phyloP scores from a whole-genome alignment of 2,113 vertebrate species.

The Bucco capensis region DNA sequence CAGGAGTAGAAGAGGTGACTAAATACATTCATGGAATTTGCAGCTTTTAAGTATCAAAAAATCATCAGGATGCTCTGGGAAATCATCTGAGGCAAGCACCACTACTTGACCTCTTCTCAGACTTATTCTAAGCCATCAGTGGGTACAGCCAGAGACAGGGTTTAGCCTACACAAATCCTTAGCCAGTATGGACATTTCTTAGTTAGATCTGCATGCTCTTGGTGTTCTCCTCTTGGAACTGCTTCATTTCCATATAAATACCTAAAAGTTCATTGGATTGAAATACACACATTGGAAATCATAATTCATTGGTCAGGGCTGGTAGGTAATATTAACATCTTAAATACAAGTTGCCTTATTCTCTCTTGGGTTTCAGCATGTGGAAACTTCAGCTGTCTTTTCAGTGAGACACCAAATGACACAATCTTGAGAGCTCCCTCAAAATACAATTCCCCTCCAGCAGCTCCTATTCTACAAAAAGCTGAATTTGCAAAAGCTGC shows the following conservation, averaged over 20 bases:
- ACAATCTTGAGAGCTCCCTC: background rate
- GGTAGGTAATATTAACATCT: background rate
- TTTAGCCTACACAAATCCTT: background rate
- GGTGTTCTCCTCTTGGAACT: background rate
- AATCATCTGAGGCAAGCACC: slow-evolving; percentile 3
- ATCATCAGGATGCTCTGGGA: background rate
- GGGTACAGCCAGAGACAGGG: background rate
- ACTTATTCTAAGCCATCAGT: slow-evolving; percentile 11
- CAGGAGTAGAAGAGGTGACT: background rate
- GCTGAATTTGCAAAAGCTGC: background rate
- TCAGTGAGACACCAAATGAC: background rate
- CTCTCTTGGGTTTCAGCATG: background rate
- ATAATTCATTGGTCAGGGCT: background rate
- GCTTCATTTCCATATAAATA: background rate
- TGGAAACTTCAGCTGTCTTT: background rate
- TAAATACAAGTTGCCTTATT: background rate
- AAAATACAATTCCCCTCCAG: background rate
- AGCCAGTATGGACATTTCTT: background rate
- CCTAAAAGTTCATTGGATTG: background rate
- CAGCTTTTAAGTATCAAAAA: slow-evolving; percentile 21
- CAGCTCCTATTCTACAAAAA: background rate
- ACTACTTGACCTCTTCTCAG: background rate
- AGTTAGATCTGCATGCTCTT: background rate
- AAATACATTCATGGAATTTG: background rate
- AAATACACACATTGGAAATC: background rate